A percentile compares a stretch with the other conserved stretches of the same genome.
These are phyloP conservation scores for Sitobion miscanthi DNA, from an alignment of 1,140 invertebrate genomes.

Conservation along the genomic window DNA sequence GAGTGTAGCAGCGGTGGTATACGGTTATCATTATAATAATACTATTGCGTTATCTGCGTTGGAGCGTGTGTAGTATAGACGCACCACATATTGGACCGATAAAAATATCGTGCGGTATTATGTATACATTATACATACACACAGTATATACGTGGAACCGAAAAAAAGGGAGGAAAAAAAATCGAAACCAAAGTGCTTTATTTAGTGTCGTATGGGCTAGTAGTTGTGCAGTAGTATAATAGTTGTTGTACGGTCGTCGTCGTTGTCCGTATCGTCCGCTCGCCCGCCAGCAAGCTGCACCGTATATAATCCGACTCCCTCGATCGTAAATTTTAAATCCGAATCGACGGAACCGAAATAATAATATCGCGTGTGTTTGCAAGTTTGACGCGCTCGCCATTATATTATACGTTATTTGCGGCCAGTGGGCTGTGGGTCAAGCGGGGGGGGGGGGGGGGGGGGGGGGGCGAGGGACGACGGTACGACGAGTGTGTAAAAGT, in stretches of 20 bases:
- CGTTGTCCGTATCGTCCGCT: neutral
- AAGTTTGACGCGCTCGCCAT: neutral
- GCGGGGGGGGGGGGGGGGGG: no score
- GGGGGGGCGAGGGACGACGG: neutral
- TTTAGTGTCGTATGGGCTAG: neutral
- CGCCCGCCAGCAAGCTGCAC: neutral
- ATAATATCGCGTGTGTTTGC: slow-evolving; percentile 16
- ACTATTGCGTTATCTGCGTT: neutral
- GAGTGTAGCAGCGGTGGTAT: neutral
- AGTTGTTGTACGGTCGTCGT: no score
- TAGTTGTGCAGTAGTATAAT: no score
- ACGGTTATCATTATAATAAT: neutral
- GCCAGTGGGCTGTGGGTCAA: neutral
- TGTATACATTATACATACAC: neutral
- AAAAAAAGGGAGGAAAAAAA: slow-evolving; percentile 12
- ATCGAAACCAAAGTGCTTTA: neutral
- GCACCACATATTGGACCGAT: neutral
- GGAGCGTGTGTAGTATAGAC: neutral
- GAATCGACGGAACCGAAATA: slow-evolving; percentile 11
- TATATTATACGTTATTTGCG: neutral
- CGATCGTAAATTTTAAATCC: slow-evolving; percentile 31
- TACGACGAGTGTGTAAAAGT: neutral
- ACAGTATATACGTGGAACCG: neutral
- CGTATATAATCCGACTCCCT: neutral
- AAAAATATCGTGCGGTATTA: neutral